Base-by-base conservation (phyloP, 2,888 invertebrate genomes). In the Xestoiulus laeticollis region DNA sequence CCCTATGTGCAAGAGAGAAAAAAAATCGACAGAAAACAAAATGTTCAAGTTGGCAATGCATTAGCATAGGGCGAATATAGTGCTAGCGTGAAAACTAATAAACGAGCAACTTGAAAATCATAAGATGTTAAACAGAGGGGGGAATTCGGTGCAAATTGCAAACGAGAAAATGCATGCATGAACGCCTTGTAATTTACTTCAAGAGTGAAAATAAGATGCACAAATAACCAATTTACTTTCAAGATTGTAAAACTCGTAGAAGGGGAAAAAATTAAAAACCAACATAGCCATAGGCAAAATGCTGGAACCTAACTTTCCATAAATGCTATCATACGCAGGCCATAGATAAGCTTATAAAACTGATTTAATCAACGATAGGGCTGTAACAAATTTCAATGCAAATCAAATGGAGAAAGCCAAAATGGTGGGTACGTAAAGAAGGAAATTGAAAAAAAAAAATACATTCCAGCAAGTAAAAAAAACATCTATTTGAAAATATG, bases 31-130 rank as follows among this genome's bases (percentile, higher is more conserved):
- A 68, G 68, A 68, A 68, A 68, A 68, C 68, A 68, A 68, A 68
- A 68, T 68, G 68, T 68, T 68, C 68, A 26, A 68, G 68, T 68
- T 68, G 68, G 26, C 68, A 26, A 68, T 68, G 68, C 68, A 68
- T 68, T 68, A 68, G 68, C 68, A 68, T 68, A 68, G 68, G 68
- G 68, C 68, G 68, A 59, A 68, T 68, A 22, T 6, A 68, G 68
- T 26, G 68, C 68, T 22, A 68, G 68, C 26, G 26, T 68, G 68
- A n/a, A 68, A 68, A 68, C 68, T 68, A 68, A 68, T 68, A 68
- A 68, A 68, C 68, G 68, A 68, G 68, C 68, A 68, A 68, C 68
- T 68, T 68, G 68, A 68, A 68, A 68, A 68, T 68, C 68, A 68
- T 68, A 68, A 68, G 68, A 68, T 68, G 68, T 68, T 68, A 68